phyloP scores from a whole-genome alignment of 2,797 vertebrate genomes.

The Aselliscus stoliczkanus region DNA sequence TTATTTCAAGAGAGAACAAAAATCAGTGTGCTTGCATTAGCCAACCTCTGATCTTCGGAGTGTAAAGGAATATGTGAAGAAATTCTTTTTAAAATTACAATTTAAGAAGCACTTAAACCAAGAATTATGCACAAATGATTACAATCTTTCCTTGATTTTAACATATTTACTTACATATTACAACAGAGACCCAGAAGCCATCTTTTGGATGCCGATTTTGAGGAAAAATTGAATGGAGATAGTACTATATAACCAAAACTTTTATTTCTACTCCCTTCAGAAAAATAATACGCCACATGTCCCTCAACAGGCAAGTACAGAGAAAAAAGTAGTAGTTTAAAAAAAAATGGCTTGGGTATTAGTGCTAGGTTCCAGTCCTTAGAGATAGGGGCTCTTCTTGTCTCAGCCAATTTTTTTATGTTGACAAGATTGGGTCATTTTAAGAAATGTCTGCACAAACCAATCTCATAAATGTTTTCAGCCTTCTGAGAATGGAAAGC shows the following conservation, averaged over 20 bases:
- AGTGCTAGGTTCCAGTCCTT: neutral
- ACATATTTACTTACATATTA: neutral
- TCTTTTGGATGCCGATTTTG: neutral
- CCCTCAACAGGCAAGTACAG: neutral
- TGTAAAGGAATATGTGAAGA: neutral
- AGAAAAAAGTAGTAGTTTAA: neutral
- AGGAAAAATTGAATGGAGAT: neutral
- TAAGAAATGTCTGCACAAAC: slow-evolving; percentile 8
- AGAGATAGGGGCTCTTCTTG: neutral
- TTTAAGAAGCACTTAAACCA: neutral
- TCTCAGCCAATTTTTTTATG: neutral
- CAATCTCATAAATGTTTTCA: neutral
- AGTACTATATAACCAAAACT: neutral
- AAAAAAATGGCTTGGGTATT: neutral
- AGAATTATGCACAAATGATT: neutral
- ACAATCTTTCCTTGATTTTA: neutral
- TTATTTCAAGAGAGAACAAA: neutral
- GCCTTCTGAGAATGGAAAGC: neutral
- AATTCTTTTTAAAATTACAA: neutral
- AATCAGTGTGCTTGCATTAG: neutral
- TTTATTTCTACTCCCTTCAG: neutral
- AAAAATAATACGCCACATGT: neutral
- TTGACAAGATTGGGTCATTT: neutral
- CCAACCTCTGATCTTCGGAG: neutral
- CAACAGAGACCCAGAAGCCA: neutral